These are phyloP conservation scores for Megatriorchis doriae DNA, from an alignment of 2,113 vertebrate genomes.

Conservation along the genomic window DNA sequence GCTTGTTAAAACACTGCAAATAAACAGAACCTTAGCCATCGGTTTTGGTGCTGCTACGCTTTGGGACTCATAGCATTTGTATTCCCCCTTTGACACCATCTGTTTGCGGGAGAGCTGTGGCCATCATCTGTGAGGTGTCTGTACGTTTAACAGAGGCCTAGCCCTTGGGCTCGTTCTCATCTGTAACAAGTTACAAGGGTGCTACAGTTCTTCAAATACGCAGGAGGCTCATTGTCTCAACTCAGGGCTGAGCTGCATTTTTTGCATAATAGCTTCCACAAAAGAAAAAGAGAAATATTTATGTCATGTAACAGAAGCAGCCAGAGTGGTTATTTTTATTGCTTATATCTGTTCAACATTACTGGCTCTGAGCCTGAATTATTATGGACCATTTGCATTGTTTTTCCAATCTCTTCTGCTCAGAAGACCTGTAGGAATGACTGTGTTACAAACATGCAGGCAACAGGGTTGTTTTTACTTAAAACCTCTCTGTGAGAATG, in stretches of 20 bases:
- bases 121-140: neutral
- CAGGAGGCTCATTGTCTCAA: neutral
- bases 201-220: neutral
- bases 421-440: neutral
- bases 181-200: neutral
- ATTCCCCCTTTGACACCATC: neutral
- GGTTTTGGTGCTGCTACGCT: neutral
- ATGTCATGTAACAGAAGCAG: neutral
- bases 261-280: constrained; percentile 11
- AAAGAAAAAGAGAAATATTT: constrained; percentile 31
- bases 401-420: neutral
- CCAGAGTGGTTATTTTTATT: constrained; percentile 24
- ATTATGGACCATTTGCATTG: neutral
- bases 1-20: neutral
- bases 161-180: neutral
- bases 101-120: neutral
- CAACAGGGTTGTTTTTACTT: neutral
- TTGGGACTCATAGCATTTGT: neutral
- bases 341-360: neutral
- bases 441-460: neutral
- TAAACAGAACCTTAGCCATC: neutral
- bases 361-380: neutral
- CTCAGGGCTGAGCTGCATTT: neutral
- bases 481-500: neutral
- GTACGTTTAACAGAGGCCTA: neutral